Base-by-base conservation (phyloP, 2,113 vertebrate genomes). In the Pagrus major region DNA sequence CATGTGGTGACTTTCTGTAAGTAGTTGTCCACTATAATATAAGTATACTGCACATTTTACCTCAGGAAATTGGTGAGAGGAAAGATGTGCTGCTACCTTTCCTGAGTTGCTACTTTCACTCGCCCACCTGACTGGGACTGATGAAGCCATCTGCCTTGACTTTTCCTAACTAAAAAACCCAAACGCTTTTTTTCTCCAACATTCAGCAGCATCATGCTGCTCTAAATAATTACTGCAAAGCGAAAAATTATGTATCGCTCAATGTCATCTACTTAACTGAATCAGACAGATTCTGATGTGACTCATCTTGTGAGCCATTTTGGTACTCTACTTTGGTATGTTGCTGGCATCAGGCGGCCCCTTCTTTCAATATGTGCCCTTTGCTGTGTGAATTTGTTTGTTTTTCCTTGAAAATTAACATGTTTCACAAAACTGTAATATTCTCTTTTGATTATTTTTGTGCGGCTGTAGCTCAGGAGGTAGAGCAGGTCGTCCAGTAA, bases 161-260 rank as follows among this genome's bases (percentile, higher is more conserved):
- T 18, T 71, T 46, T 44, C 27, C 20, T 20, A 71, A 46, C 20
- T 33, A 71, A 31, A 37, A 71, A 71, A 21, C 23, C 9, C 51
- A n/a, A n/a, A 23, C 3, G 25, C 44, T n/a, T 35, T 47, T 49
- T 39, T 39, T 15, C 15, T 49, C 41, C 42, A 46, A 6, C 16
- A 54, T 18, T 29, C n/a, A n/a, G n/a, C n/a, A n/a, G 47, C 23
- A 2, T 10, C 31, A 18, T 37, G 12, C 11, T 6, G 37, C 20
- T 27, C 8, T 37, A 18, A 25, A 16, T 44, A 33, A 14, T 39
- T 63, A 9, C 15, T 63, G n/a, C 37, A 27, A 63, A 63, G 15
- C 1, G 3, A 67, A 16, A 7, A 69, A 41, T n/a, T 9, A 72
- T 25, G n/a, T 14, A 52, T 29, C 8, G 18, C 51, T 56, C 68